A percentile compares a stretch with the other conserved stretches of the same genome.
These are phyloP conservation scores for Tokudaia tokunoshimensis DNA, from an alignment of 2,797 vertebrate genomes.

Conservation along the genomic window DNA sequence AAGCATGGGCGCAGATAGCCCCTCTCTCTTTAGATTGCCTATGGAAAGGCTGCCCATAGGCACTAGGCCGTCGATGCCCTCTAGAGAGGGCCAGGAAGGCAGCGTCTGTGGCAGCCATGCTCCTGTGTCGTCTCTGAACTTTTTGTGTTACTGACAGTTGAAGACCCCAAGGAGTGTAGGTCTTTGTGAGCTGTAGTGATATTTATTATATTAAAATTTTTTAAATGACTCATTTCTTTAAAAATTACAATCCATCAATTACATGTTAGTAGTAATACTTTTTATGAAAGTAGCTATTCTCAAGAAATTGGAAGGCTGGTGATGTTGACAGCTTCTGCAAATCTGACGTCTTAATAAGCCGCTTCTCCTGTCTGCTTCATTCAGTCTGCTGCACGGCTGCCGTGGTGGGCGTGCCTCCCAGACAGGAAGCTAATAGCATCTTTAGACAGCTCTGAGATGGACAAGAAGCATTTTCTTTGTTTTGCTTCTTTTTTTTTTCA, in stretches of 20 bases:
- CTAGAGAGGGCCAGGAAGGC: neutral
- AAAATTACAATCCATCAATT: neutral
- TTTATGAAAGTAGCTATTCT: slow-evolving; percentile 43
- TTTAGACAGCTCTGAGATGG: neutral
- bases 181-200: neutral
- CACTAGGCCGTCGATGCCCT: neutral
- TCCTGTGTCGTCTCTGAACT: neutral
- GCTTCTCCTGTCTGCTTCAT: neutral
- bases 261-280: slow-evolving; percentile 3
- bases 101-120: no score
- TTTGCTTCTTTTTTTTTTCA: neutral
- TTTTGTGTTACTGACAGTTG: neutral
- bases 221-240: neutral
- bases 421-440: neutral
- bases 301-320: neutral
- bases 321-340: neutral
- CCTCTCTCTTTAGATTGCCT: neutral
- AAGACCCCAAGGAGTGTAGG: neutral
- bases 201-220: slow-evolving; percentile 16
- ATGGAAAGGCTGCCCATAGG: neutral
- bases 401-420: neutral
- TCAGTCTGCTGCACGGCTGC: neutral
- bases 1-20: neutral
- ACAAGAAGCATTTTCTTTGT: neutral
- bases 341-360: neutral